phyloP scores from a whole-genome alignment of 2,113 vertebrate genomes.

The Argyrosomus japonicus region DNA sequence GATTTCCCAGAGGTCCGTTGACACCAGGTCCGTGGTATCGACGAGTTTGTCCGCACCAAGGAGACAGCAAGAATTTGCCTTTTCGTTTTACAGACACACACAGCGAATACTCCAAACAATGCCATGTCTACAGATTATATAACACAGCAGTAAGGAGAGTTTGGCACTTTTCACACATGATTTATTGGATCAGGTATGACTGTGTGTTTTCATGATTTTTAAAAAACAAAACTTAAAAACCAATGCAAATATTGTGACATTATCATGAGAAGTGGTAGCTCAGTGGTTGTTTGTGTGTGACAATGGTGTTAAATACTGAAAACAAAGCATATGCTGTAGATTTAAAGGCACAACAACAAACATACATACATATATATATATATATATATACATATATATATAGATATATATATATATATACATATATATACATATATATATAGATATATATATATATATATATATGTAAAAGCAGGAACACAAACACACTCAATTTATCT shows the following conservation, averaged over 20 bases:
- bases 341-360: background rate
- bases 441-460: background rate
- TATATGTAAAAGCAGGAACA: background rate
- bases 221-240: background rate
- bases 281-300: background rate
- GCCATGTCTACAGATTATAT: conserved; percentile 7
- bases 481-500: conserved; percentile 16
- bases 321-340: background rate
- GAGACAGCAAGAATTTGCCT: conserved; percentile 21
- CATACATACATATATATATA: too few relatives aligned
- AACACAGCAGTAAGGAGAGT: background rate
- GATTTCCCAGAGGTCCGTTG: conserved; percentile 65
- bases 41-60: conserved; percentile 36
- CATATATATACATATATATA: too few relatives aligned
- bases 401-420: background rate
- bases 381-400: background rate
- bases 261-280: background rate
- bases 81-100: background rate
- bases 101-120: background rate
- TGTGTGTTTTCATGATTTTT: background rate
- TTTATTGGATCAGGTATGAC: conserved; percentile 2
- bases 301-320: background rate
- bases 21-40: conserved; percentile 31
- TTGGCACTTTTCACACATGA: conserved; percentile 9
- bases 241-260: background rate